Base-by-base conservation (phyloP, 2,113 vertebrate genomes). In the Sorex fumeus region DNA sequence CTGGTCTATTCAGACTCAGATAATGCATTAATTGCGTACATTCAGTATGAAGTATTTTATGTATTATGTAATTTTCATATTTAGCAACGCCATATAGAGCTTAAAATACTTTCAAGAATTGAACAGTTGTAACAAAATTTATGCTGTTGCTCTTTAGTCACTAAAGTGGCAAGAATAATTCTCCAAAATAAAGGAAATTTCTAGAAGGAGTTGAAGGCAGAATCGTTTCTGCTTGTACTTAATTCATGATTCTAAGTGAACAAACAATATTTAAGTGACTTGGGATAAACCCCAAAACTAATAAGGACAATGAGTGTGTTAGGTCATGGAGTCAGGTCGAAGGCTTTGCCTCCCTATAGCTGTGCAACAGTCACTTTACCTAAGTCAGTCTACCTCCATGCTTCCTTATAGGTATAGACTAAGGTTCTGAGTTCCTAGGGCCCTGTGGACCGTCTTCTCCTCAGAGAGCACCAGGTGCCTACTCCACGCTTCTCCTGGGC, bases 71-170 rank as follows among this genome's bases (percentile, higher is more conserved):
- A 83, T 90, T 88, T 95, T 92, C 45, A 62, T 86, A 86, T 92
- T 93, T 83, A 85, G 36, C 12, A 74, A 30, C 45, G n/a, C 67
- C 85, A 34, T 53, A 16, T 60, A 79, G 15, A 93, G 60, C 43
- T 79, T 67, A 3, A 91, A 94, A 88, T 76, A 34, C 83, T 92
- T 95, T 95, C 75, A 88, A 80, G 66, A 95, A 91, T 40, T 83
- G 8, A 86, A 90, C 10, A 72, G 43, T 62, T 91, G 34, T 88
- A 90, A 91, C 78, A 88, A 79, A 91, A 84, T 69, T 66, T 21
- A 32, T 71, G 34, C 28, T 94, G 47, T 50, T 86, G 81, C 76
- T 91, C 89, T 28, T 90, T 78, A 94, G n/a, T 84, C 87, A 94
- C 82, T 91, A 72, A 90, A 32, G 18, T 84, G 21, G 62, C 66